Evolutionary conservation across 1,140 invertebrate genomes (phyloP), one percentile per base, ranked within the genome.

Genomic region (Cheumatopsyche charites): DNA sequence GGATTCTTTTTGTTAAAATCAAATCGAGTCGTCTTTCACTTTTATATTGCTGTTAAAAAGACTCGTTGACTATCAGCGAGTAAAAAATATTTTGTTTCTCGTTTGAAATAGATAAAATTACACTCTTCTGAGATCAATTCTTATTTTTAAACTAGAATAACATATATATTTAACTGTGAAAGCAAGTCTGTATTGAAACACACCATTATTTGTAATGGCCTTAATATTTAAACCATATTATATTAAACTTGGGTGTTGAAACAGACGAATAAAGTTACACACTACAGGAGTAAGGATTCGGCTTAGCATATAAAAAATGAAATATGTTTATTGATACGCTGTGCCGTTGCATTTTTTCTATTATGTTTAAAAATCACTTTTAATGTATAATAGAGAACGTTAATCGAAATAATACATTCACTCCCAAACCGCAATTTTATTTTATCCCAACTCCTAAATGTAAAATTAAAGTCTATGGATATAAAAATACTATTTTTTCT

Each of bases 191-290:
- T 66, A 66, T 47, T 23, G 1, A 41, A 62, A 62, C 63, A 66
- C 21, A 66, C 42, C 63, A 66, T 66, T 66, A 66, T 19, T 62
- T 66, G 21, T 66, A 66, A 66, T 66, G 42, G 63, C 63, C 63
- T 66, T 66, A 66, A 66, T 49, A 49, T 42, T 63, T 63, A 63
- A 63, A 9, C 12, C 19, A 43, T 63, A 42, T 63, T 17, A 19
- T 63, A 41, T n/a, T 42, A 6, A 62, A 42, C 41, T 58, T 58
- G 47, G 19, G 19, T 29, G 23, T 62, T 58, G 12, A 62, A 21
- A 62, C 9, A 13, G 23, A 62, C 23, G 23, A 62, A 13, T 29
- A 36, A 26, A 25, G 11, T 5, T 15, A 49, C 13, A 19, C 4
- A 49, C 17, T 26, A n/a, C 19, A 62, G 26, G 13, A 62, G 17